Evolutionary conservation across 2,113 vertebrate species (phyloP).

Genomic region (Scortum barcoo): DNA sequence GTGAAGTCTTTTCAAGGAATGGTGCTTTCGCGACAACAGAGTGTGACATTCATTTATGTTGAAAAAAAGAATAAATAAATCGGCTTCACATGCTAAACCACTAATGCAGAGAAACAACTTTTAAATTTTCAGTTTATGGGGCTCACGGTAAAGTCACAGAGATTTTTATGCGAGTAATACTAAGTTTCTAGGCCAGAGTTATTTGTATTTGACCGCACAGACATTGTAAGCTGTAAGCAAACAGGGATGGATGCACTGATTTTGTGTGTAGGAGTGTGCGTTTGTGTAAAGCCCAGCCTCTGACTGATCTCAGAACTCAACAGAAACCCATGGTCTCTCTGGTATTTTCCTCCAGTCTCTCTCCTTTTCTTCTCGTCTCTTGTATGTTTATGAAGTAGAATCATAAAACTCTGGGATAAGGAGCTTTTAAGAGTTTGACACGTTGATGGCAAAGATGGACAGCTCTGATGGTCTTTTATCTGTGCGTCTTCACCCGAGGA

Average conservation of each 20-base stretch:
- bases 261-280: background rate
- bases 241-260: background rate
- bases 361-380: background rate
- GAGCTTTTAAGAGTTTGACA: background rate
- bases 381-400: background rate
- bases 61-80: background rate
- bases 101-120: slow-evolving; percentile 9
- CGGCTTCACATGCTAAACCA: slow-evolving; percentile 14
- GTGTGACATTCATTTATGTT: slow-evolving; percentile 19
- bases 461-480: background rate
- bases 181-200: background rate
- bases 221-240: background rate
- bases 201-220: background rate
- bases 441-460: background rate
- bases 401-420: background rate
- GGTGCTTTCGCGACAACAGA: slow-evolving; percentile 44
- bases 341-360: background rate
- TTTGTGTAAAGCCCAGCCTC: background rate
- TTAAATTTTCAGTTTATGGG: background rate
- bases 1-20: slow-evolving; percentile 48
- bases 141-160: background rate
- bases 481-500: background rate
- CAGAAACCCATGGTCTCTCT: background rate
- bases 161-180: background rate
- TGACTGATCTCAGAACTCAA: background rate